phyloP scores from a whole-genome alignment of 2,113 vertebrate species.

The Toxotes jaculatrix region DNA sequence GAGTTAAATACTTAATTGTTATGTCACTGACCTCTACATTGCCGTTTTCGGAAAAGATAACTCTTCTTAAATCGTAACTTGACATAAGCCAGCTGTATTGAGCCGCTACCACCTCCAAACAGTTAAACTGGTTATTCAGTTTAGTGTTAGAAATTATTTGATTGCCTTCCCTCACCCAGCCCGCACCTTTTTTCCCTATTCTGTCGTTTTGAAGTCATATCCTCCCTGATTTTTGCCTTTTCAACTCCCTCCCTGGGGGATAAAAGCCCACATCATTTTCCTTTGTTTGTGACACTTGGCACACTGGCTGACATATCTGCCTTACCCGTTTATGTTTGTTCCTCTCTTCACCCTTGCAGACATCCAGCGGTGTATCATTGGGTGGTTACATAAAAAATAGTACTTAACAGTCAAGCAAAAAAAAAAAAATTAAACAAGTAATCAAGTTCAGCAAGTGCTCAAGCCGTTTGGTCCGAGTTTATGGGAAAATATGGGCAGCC shows the following conservation, averaged over 20 bases:
- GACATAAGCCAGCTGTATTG: constrained; percentile 14
- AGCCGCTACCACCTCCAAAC: constrained; percentile 13
- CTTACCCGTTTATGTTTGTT: constrained; percentile 78
- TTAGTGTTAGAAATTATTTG: constrained; percentile 34
- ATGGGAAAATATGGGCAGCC: constrained; percentile 87
- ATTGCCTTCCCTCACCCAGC: constrained; percentile 36
- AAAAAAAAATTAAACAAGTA: constrained; percentile 49
- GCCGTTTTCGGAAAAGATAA: not conserved
- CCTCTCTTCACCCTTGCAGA: constrained; percentile 86
- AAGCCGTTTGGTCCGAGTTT: constrained; percentile 82
- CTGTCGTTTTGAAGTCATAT: constrained; percentile 40
- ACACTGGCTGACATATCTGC: constrained; percentile 80
- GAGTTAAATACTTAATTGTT: constrained; percentile 1
- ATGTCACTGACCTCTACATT: constrained; percentile 12
- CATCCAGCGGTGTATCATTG: constrained; percentile 84
- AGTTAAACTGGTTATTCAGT: constrained; percentile 27
- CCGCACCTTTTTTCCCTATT: constrained; percentile 23
- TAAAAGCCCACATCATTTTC: constrained; percentile 50
- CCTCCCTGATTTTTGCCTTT: constrained; percentile 33
- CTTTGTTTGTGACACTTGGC: constrained; percentile 73
- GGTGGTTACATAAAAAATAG: constrained; percentile 76
- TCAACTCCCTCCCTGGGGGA: constrained; percentile 33
- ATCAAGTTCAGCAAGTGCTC: constrained; percentile 79
- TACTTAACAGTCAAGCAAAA: constrained; percentile 59
- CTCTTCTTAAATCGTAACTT: constrained; percentile 4